Evolutionary conservation across 2,888 invertebrate species (phyloP), one percentile per base, ranked within the genome.

Genomic region (Nasonia oneida): DNA sequence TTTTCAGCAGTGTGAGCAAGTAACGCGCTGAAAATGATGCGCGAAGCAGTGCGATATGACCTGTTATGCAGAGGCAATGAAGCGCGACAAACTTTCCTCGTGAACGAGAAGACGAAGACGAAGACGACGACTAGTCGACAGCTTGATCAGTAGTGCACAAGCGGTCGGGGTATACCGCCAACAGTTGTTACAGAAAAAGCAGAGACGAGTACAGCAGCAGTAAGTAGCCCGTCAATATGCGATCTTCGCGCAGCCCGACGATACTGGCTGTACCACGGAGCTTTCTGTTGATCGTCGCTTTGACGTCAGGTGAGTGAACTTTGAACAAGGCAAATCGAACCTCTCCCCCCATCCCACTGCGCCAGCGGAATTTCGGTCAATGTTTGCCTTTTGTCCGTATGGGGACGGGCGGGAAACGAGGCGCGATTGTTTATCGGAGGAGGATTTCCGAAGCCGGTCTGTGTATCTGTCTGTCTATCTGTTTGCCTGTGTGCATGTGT

Each of bases 161-260:
- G 57, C 57, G 18, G 57, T 6, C n/a, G 53, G 15, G 29, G 33
- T 50, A 37, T 61, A 61, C n/a, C n/a, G 18, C 33, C n/a, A 18
- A 39, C 42, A 29, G 14, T 8, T 10, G 14, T 37, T 64, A 64
- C 29, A 79, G 33, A 14, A 18, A 64, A 37, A 50, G 23, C 61
- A 18, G 61, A 71, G 61, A 4, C 8, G 42, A 1, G 29, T 29
- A 12, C 8, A 73, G 61, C 14, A 37, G 42, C n/a, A 61, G 15
- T 67, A 71, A 76, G 57, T 70, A n/a, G 53, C 12, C 67, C 74
- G 70, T 78, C 78, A 84, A 84, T 79, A 84, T 84, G 84, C 77
- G 53, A 86, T 64, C 79, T 74, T 70, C 64, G 64, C 15, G 39
- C 78, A 61, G 57, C 5, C 76, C 29, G 61, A 12, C 29, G 33